These are phyloP conservation scores for Melanaphis sacchari DNA, from an alignment of 1,140 invertebrate species.

Conservation along the genomic window DNA sequence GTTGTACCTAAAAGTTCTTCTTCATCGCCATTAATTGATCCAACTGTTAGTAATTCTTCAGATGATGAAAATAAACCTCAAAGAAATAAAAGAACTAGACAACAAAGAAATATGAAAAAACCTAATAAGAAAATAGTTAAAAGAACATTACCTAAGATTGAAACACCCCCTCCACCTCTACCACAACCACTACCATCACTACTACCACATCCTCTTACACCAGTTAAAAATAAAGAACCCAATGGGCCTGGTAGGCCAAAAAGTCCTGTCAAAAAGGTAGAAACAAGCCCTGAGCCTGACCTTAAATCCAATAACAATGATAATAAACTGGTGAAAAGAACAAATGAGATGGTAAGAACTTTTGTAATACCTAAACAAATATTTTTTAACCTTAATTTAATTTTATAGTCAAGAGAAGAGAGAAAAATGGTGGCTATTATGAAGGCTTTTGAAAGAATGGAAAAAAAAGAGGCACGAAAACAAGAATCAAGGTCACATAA, in stretches of 20 bases:
- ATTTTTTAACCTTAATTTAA: neutral
- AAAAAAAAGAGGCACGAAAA: constrained; percentile 79
- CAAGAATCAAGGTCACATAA: constrained; percentile 67
- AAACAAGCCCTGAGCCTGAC: constrained; percentile 26
- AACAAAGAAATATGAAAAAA: constrained; percentile 38
- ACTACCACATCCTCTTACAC: neutral
- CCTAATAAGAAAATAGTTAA: constrained; percentile 28
- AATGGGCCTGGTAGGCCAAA: constrained; percentile 33
- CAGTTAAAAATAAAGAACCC: constrained; percentile 29
- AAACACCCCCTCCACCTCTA: neutral
- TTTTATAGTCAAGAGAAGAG: constrained; percentile 82
- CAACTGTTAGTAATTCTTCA: constrained; percentile 36
- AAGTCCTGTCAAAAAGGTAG: constrained; percentile 34
- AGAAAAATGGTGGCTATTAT: constrained; percentile 96
- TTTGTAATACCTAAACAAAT: neutral
- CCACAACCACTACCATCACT: neutral
- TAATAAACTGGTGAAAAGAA: constrained; percentile 47
- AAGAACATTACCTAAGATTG: constrained; percentile 27
- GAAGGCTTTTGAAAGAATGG: constrained; percentile 87
- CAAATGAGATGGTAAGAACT: constrained; percentile 37
- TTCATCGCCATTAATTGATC: constrained; percentile 35
- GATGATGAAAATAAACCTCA: constrained; percentile 42
- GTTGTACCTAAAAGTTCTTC: constrained; percentile 49
- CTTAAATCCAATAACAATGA: constrained; percentile 43
- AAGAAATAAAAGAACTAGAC: constrained; percentile 47